Evolutionary conservation across 37 sponge, comb jelly and placozoan genomes (phyloP).

Genomic region (Mnemiopsis leidyi): DNA sequence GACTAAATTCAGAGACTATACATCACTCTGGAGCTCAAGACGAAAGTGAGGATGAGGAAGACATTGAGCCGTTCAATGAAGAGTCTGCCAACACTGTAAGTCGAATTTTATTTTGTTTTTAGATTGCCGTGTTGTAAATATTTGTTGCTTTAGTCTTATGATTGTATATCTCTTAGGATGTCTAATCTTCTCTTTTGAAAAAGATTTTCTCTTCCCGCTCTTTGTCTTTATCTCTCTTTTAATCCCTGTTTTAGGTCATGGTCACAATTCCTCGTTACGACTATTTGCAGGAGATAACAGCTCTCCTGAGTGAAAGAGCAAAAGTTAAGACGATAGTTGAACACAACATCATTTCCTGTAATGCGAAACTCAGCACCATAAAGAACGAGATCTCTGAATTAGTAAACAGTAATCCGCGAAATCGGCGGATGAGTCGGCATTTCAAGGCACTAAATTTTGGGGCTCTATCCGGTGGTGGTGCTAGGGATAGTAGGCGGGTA

Average conservation of each 20-base stretch:
- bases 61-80: background rate
- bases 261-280: too few species aligned
- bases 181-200: too few species aligned
- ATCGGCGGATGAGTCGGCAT: background rate
- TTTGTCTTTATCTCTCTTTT: too few species aligned
- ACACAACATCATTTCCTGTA: background rate
- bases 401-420: conserved; percentile 10
- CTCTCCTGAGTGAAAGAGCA: background rate
- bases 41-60: background rate
- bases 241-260: too few species aligned
- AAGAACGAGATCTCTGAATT: conserved; percentile 48
- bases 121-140: too few species aligned
- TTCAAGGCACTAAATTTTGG: background rate
- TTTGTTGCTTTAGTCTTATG: too few species aligned
- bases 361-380: conserved; percentile 19
- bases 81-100: background rate
- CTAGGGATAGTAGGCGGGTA: background rate
- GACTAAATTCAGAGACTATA: conserved; percentile 11
- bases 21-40: background rate
- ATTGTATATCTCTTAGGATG: too few species aligned
- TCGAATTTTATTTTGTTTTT: too few species aligned
- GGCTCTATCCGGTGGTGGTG: too few species aligned
- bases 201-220: too few species aligned
- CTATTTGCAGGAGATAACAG: background rate
- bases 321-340: background rate